phyloP scores from a whole-genome alignment of 2,113 vertebrate genomes.

The Chaetura pelagica region DNA sequence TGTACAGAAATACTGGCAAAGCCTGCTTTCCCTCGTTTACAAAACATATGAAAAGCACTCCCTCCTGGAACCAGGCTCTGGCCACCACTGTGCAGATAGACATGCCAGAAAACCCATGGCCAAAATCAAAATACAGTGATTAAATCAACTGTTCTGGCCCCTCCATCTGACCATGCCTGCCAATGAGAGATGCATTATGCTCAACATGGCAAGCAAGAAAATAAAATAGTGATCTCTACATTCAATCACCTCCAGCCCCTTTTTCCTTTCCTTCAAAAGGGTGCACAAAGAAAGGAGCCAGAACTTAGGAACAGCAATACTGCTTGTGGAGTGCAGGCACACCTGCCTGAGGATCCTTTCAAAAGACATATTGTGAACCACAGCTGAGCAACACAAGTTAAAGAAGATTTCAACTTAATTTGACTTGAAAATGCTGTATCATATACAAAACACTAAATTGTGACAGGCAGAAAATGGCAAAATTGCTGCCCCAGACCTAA shows the following conservation, averaged over 20 bases:
- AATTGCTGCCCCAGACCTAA: not conserved
- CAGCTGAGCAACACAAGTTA: not conserved
- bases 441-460: not conserved
- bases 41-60: conserved; percentile 35
- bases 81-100: not conserved
- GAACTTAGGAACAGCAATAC: not conserved
- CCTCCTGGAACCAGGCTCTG: conserved; percentile 50
- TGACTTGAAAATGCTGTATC: not conserved
- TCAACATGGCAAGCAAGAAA: not conserved
- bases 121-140: not conserved
- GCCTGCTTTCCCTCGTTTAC: not conserved
- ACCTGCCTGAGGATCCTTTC: not conserved
- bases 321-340: not conserved
- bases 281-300: not conserved
- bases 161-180: not conserved
- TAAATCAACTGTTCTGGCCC: not conserved
- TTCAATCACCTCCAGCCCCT: not conserved
- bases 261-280: not conserved
- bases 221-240: not conserved
- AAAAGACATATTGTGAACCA: not conserved
- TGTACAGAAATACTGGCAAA: not conserved
- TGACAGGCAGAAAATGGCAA: not conserved
- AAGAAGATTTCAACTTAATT: not conserved
- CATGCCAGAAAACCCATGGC: conserved; percentile 4
- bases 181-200: not conserved